A percentile compares a stretch with the other conserved stretches of the same genome.
Conservation (phyloP, 2,797 vertebrate species). For the Coranthus polyacanthus region DNA sequence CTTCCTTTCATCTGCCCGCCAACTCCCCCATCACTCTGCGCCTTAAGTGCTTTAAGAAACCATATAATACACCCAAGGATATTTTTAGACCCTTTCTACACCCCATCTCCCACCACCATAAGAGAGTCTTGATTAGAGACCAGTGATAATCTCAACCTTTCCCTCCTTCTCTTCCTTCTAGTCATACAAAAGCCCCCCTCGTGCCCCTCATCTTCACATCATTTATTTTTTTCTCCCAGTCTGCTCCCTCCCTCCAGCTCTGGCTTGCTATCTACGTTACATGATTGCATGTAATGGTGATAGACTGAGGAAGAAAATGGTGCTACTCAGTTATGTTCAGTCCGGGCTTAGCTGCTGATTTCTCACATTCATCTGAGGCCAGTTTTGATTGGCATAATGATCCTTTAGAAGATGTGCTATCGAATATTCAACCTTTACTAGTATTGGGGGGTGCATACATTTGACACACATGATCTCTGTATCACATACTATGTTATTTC, state of each 20-base stretch:
- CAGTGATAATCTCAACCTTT: constrained; percentile 59
- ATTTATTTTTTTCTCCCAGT: constrained; percentile 57
- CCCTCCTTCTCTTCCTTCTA: constrained; percentile 27
- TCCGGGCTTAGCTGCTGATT: constrained; percentile 65
- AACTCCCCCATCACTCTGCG: constrained; percentile 31
- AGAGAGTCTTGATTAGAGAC: constrained; percentile 68
- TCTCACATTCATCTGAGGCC: constrained; percentile 69
- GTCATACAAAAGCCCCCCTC: constrained; percentile 28
- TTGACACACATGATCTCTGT: too few species aligned
- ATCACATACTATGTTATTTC: too few species aligned
- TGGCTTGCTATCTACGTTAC: constrained; percentile 62
- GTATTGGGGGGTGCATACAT: too few species aligned
- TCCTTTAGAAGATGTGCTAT: constrained; percentile 30
- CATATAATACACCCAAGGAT: constrained; percentile 49
- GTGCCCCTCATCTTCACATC: constrained; percentile 61
- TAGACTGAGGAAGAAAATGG: constrained; percentile 73
- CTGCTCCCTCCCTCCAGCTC: constrained; percentile 52
- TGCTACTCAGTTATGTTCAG: constrained; percentile 70
- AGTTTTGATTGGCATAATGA: constrained; percentile 70
- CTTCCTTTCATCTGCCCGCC: constrained; percentile 32
- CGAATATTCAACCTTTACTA: constrained; percentile 22
- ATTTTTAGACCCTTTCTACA: constrained; percentile 56
- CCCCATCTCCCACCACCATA: constrained; percentile 42
- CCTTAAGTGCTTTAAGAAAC: constrained; percentile 54
- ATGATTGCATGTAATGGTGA: constrained; percentile 79